These are phyloP conservation scores for Pangasius macronema DNA, from an alignment of 2,797 vertebrate genomes.

Conservation along the genomic window DNA sequence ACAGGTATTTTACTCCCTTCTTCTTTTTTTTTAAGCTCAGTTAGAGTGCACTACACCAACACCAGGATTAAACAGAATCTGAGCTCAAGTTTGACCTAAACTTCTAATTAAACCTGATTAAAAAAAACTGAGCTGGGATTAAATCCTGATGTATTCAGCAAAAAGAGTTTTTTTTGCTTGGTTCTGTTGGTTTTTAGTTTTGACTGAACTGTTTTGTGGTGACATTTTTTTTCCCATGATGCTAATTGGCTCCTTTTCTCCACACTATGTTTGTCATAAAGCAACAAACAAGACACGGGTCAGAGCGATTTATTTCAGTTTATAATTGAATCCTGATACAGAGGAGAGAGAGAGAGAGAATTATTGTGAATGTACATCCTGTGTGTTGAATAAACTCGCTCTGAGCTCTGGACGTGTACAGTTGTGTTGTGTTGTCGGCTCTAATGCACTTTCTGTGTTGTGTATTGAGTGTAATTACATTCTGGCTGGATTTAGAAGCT, in stretches of 20 bases:
- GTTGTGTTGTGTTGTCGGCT: not conserved
- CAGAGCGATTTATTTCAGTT: not conserved
- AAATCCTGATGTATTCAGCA: not conserved
- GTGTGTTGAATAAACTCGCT: not conserved
- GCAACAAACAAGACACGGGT: not conserved
- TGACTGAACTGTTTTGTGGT: not conserved
- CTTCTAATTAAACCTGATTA: not conserved
- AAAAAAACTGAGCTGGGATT: not conserved
- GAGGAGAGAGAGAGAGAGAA: not conserved
- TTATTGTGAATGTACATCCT: not conserved
- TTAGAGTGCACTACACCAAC: no score
- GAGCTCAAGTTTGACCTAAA: not conserved
- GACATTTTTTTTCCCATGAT: not conserved
- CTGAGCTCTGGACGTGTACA: not conserved
- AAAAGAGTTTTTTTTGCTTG: not conserved
- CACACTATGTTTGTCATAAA: not conserved
- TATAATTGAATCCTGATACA: not conserved
- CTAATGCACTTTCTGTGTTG: not conserved
- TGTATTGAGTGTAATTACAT: slow-evolving; percentile 1
- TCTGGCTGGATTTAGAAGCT: not conserved
- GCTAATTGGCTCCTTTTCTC: not conserved
- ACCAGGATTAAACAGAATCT: not conserved
- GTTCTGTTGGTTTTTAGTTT: not conserved
- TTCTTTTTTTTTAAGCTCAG: no score
- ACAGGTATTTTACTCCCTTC: not conserved